Evolutionary conservation across 2,113 vertebrate species (phyloP).

Genomic region (Megatriorchis doriae): DNA sequence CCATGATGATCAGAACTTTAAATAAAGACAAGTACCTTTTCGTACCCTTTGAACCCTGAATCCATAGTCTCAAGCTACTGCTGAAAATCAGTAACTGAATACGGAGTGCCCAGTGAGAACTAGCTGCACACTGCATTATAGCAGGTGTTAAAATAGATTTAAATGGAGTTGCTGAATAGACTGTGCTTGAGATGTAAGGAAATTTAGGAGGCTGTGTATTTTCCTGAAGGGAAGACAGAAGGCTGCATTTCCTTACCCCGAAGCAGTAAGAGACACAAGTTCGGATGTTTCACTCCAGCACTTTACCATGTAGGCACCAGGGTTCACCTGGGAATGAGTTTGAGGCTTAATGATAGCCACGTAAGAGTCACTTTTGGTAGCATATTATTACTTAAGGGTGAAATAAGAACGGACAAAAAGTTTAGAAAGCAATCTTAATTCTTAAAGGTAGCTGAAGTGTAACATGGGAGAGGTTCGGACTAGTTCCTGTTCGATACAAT

Average conservation of each 20-base stretch:
- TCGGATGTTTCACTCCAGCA: not conserved
- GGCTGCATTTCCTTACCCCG: not conserved
- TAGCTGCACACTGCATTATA: not conserved
- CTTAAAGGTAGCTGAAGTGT: not conserved
- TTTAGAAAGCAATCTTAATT: not conserved
- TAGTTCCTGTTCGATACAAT: not conserved
- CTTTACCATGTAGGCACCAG: not conserved
- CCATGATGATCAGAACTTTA: not conserved
- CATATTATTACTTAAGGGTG: not conserved
- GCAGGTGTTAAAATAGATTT: not conserved
- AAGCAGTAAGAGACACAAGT: not conserved
- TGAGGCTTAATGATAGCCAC: not conserved
- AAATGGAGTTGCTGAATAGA: not conserved
- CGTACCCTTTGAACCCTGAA: not conserved
- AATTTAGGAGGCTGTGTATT: not conserved
- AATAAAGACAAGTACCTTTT: not conserved
- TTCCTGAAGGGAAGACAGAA: not conserved
- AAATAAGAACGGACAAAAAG: not conserved
- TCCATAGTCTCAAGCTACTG: not conserved
- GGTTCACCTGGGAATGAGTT: not conserved
- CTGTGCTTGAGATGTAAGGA: not conserved
- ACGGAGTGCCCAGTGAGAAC: fast-evolving
- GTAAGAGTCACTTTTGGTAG: not conserved
- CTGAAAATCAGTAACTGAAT: fast-evolving
- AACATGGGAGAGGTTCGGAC: not conserved